Percentiles rank a stretch among this genome's conserved stretches.
Conservation (phyloP, 1,140 invertebrate genomes). For the Anagrus nilaparvatae region DNA sequence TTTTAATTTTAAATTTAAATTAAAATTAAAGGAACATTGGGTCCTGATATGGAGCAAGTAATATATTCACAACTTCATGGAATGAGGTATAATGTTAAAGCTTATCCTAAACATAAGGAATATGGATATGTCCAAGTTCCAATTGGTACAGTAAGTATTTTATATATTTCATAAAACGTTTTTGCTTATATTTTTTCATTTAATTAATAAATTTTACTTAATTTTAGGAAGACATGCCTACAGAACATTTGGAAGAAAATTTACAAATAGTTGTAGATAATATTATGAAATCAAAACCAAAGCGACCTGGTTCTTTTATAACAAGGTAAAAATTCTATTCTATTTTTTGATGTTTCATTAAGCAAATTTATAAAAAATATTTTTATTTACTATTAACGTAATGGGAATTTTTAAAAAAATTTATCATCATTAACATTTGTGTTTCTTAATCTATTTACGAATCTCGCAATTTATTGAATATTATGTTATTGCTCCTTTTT, state of each 20-base stretch:
- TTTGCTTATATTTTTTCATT: background rate
- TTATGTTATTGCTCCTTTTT: no score
- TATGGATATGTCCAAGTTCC: conserved; percentile 55
- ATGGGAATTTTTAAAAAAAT: no score
- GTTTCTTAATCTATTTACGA: no score
- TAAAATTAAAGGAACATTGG: conserved; percentile 46
- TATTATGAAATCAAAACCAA: conserved; percentile 49
- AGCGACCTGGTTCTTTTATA: conserved; percentile 54
- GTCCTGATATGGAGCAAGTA: conserved; percentile 47
- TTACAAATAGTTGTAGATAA: conserved; percentile 52
- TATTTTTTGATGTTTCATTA: no score
- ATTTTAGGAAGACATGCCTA: conserved; percentile 61
- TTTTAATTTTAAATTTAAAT: conserved; percentile 1
- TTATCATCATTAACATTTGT: no score
- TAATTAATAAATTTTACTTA: conserved; percentile 9
- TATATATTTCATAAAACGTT: conserved; percentile 1
- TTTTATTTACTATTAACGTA: no score
- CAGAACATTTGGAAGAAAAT: conserved; percentile 59
- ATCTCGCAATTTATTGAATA: no score
- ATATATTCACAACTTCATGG: conserved; percentile 55
- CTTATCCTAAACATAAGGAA: conserved; percentile 55
- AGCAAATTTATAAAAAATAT: no score
- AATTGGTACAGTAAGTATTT: conserved; percentile 52
- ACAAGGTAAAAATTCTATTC: conserved; percentile 45
- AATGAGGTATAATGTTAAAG: conserved; percentile 52